Evolutionary conservation across 2,113 vertebrate genomes (phyloP).

Genomic region (Gnathonemus longibarbis): DNA sequence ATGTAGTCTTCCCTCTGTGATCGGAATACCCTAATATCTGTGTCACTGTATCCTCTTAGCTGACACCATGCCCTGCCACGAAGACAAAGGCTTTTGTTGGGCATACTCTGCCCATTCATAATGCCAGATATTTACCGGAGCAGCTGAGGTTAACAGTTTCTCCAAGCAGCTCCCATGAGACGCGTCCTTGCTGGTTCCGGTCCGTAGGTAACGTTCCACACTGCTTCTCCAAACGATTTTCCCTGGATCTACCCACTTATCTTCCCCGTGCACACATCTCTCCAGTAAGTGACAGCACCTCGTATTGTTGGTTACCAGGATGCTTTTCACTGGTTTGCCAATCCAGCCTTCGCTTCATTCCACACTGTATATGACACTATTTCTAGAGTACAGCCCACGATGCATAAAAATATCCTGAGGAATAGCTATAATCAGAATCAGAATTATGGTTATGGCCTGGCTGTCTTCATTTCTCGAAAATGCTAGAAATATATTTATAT

Average conservation of each 20-base stretch:
- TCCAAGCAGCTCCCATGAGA: neutral
- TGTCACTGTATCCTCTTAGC: neutral
- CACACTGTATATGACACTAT: neutral
- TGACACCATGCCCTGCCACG: neutral
- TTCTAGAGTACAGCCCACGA: neutral
- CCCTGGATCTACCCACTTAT: neutral
- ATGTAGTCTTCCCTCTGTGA: neutral
- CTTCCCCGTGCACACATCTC: neutral
- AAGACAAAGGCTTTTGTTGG: neutral
- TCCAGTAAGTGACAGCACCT: neutral
- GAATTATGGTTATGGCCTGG: neutral
- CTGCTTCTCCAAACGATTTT: neutral
- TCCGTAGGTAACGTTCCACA: neutral
- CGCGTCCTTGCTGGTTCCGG: neutral
- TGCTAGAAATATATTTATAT: neutral
- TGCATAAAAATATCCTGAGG: neutral
- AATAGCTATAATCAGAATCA: neutral
- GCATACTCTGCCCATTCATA: neutral
- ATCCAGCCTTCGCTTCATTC: neutral
- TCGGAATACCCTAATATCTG: neutral
- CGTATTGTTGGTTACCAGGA: neutral
- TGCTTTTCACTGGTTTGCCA: slow-evolving; percentile 1
- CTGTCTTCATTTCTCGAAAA: neutral
- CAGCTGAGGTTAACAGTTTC: neutral
- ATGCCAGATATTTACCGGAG: neutral